phyloP scores from a whole-genome alignment of 2,888 invertebrate species.

The Fragum whitleyi region DNA sequence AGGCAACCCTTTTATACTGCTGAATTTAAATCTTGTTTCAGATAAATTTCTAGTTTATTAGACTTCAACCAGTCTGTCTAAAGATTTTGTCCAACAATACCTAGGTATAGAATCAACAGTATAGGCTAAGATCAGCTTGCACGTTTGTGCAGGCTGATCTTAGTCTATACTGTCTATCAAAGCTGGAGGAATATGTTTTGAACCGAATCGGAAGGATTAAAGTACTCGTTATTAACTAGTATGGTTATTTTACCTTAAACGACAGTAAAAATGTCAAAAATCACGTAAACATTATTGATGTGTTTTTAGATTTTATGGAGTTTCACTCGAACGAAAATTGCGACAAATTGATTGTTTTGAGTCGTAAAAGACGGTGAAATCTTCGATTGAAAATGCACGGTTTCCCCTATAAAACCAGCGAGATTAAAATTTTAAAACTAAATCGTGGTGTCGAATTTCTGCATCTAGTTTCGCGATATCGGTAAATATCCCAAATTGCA shows the following conservation, averaged over 20 bases:
- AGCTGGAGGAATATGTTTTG: too few species aligned
- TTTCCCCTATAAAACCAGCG: neutral
- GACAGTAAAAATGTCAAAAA: neutral
- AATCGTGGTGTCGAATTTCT: neutral
- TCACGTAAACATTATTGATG: slow-evolving; percentile 1
- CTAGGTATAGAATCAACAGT: too few species aligned
- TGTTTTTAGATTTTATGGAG: neutral
- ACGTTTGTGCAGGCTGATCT: too few species aligned
- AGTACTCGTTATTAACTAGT: neutral
- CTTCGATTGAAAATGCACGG: neutral
- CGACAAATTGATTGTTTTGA: slow-evolving; percentile 1
- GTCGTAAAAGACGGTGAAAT: neutral
- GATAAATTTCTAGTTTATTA: too few species aligned
- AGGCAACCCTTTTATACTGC: too few species aligned
- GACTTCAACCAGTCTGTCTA: too few species aligned
- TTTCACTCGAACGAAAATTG: neutral
- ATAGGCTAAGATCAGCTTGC: too few species aligned
- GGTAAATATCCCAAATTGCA: neutral
- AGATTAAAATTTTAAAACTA: neutral
- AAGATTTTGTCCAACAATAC: too few species aligned
- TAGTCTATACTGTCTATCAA: too few species aligned
- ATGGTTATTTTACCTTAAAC: neutral
- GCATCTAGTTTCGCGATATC: neutral
- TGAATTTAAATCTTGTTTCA: too few species aligned
- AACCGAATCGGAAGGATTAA: too few species aligned